Base-by-base conservation (phyloP, 2,113 vertebrate species). In the Aldabrachelys gigantea region DNA sequence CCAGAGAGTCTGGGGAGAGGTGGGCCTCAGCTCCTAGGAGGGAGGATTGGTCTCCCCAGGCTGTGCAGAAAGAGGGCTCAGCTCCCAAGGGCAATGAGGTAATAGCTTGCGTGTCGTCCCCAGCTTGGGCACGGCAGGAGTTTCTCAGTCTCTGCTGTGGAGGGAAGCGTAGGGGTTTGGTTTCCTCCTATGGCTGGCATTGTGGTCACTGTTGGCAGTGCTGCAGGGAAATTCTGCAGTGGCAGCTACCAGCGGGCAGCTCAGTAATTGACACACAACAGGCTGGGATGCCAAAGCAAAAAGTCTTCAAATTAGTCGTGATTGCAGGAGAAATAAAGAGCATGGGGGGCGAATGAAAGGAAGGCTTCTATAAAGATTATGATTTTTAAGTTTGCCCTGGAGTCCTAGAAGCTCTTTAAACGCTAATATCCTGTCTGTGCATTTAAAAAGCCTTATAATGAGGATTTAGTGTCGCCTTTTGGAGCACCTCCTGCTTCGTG, bases 351-450 rank as follows among this genome's bases (percentile, higher is more conserved):
- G 3, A 88, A 91, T 78, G 80, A 94, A 96, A 95, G 84, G 94
- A 97, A 92, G 94, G 82, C 49, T 89, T 96, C 96, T 96, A 87
- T 97, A 97, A 98, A 97, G 96, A 95, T 91, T 97, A 75, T 62
- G 49, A 96, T 97, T 98, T 97, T 95, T 95, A 90, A 96, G 95
- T 97, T 97, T 97, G 90, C 96, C 97, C 96, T 94, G 95, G 96
- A 93, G 96, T 97, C 92, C 91, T 76, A 65, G 96, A 16, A 38
- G 93, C 96, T 94, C 96, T 96, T 97, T 94, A 90, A 96, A 79
- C 75, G 27, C 92, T 93, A 91, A 92, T 89, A 90, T 96, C 96
- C 89, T 96, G 92, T 88, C 97, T 94, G 89, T 97, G 95, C 95
- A 86, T 97, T 96, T 95, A 86, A 96, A 97, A 92, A 96, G 91